Conservation (phyloP, 2,888 invertebrate genomes). For the Fragum sueziense region DNA sequence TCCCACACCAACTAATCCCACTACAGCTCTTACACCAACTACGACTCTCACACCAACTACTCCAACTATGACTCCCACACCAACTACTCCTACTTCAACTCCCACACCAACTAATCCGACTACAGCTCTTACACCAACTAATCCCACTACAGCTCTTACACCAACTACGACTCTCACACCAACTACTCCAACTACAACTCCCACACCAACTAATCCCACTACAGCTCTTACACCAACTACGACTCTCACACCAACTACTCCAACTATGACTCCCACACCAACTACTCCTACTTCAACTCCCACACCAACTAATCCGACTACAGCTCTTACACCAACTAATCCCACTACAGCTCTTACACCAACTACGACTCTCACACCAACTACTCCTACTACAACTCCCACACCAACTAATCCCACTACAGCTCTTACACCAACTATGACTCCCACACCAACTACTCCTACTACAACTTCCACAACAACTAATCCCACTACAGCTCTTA, state of each 20-base stretch:
- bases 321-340: background rate
- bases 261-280: constrained; percentile 19
- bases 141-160: background rate
- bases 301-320: background rate
- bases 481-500: background rate
- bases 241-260: constrained; percentile 10
- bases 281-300: background rate
- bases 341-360: background rate
- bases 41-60: background rate
- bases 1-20: background rate
- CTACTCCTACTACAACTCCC: background rate
- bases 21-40: background rate
- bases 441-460: background rate
- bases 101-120: background rate
- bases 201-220: background rate
- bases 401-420: background rate
- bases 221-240: background rate
- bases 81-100: constrained; percentile 1
- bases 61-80: background rate
- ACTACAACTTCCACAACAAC: background rate
- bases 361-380: constrained; percentile 1
- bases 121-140: background rate
- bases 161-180: background rate
- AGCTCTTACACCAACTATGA: background rate
- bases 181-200: background rate